Evolutionary conservation across 2,888 invertebrate genomes (phyloP).

Genomic region (Ommatoiulus sabulosus): DNA sequence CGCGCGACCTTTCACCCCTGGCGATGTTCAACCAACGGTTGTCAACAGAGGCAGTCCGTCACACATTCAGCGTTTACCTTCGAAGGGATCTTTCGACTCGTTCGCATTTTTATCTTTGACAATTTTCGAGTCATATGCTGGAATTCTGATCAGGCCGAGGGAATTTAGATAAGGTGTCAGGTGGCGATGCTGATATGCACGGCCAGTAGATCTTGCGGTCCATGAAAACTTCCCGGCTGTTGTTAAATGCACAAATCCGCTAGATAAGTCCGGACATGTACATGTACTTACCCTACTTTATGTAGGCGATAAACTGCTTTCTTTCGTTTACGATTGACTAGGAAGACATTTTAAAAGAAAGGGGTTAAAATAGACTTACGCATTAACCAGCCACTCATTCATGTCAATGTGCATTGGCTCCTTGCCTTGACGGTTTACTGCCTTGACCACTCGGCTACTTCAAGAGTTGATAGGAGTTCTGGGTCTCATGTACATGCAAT

Average conservation of each 20-base stretch:
- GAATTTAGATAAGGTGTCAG: conserved; percentile 50
- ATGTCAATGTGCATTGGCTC: too few species aligned
- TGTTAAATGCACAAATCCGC: not conserved
- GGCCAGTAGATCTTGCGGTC: not conserved
- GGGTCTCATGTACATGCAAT: too few species aligned
- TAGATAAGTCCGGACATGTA: too few species aligned
- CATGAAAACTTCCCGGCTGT: conserved; percentile 21
- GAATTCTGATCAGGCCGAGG: conserved; percentile 49
- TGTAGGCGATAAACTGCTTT: not conserved
- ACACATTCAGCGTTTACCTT: not conserved
- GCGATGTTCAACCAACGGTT: not conserved
- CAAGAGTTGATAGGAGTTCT: too few species aligned
- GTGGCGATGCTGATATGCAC: conserved; percentile 1
- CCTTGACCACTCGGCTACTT: too few species aligned
- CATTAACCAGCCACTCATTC: too few species aligned
- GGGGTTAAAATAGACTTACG: too few species aligned
- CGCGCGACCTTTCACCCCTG: conserved; percentile 1
- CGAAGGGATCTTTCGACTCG: conserved; percentile 24
- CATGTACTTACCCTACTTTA: not conserved
- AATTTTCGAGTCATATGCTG: conserved; percentile 11
- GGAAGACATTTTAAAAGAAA: too few species aligned
- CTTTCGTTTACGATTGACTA: too few species aligned
- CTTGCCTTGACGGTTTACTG: too few species aligned
- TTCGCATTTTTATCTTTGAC: not conserved
- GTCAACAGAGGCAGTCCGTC: not conserved